A percentile compares a stretch with the other conserved stretches of the same genome.
These are phyloP conservation scores for fruit fly (Drosophila melanogaster) DNA, from an alignment of 1,140 invertebrate species.

Conservation along the genomic window DNA sequence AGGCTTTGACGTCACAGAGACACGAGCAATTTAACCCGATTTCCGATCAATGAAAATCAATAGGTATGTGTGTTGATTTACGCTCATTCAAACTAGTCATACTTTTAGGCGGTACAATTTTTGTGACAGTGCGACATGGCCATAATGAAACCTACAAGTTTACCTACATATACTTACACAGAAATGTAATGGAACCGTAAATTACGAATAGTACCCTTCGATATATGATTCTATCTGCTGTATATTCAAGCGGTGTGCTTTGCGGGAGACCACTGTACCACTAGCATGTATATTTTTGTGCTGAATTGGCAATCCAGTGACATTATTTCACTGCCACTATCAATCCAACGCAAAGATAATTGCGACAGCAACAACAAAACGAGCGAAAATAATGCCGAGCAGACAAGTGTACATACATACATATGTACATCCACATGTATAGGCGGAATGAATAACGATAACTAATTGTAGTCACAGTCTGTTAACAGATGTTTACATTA, in stretches of 20 bases:
- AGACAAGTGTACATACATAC: slow-evolving; percentile 12
- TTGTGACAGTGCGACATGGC: background rate
- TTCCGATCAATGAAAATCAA: slow-evolving; percentile 10
- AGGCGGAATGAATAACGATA: slow-evolving; percentile 12
- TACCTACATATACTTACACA: too few species aligned
- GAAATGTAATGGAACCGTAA: too few species aligned
- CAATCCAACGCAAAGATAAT: slow-evolving; percentile 38
- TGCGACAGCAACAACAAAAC: slow-evolving; percentile 27
- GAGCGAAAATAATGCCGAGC: slow-evolving; percentile 29
- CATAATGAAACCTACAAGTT: background rate
- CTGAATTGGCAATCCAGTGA: slow-evolving; percentile 28
- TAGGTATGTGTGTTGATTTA: background rate
- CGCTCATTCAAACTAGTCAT: slow-evolving; percentile 9
- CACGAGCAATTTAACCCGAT: background rate
- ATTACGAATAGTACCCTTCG: too few species aligned
- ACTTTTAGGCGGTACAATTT: slow-evolving; percentile 24
- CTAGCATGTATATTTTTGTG: slow-evolving; percentile 3
- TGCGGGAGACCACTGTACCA: background rate
- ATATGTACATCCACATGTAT: background rate
- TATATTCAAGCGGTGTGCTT: background rate
- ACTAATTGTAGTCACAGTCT: slow-evolving; percentile 31
- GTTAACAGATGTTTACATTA: slow-evolving; percentile 17
- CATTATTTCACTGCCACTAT: slow-evolving; percentile 32
- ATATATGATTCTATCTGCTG: too few species aligned
- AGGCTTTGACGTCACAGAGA: background rate